These are phyloP conservation scores for Notodonta ziczac DNA, from an alignment of 2,888 invertebrate species.

Conservation along the genomic window DNA sequence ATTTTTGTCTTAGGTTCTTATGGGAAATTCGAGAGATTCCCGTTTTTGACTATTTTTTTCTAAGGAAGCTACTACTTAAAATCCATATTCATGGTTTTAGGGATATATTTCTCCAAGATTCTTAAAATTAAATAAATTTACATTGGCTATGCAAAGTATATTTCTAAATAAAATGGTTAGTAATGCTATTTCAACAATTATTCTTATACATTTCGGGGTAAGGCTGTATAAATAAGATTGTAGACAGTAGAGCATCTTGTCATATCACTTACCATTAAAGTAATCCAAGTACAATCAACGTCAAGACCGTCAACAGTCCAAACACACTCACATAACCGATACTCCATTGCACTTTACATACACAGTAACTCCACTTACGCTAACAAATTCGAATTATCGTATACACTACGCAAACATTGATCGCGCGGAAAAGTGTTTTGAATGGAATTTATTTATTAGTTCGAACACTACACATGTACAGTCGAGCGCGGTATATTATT, in stretches of 20 bases:
- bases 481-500: conserved; percentile 33
- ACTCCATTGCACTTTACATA: conserved; percentile 55
- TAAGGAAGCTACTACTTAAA: neutral
- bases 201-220: no score
- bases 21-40: neutral
- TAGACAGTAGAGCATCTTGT: no score
- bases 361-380: conserved; percentile 51
- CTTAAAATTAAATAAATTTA: no score
- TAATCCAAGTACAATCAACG: conserved; percentile 56
- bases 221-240: no score
- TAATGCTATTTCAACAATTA: no score
- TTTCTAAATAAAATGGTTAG: no score
- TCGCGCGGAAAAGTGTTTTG: conserved; percentile 33
- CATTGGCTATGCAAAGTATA: no score
- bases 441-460: conserved; percentile 5
- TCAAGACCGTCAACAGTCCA: conserved; percentile 48
- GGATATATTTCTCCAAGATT: no score
- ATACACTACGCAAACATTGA: conserved; percentile 44
- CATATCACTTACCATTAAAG: conserved; percentile 60
- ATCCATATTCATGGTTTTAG: no score
- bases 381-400: conserved; percentile 43
- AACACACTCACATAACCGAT: conserved; percentile 57
- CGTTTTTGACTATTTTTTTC: neutral
- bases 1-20: neutral
- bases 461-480: conserved; percentile 11